phyloP scores from a whole-genome alignment of 1,140 invertebrate species.

The Melipona quadrifasciata region DNA sequence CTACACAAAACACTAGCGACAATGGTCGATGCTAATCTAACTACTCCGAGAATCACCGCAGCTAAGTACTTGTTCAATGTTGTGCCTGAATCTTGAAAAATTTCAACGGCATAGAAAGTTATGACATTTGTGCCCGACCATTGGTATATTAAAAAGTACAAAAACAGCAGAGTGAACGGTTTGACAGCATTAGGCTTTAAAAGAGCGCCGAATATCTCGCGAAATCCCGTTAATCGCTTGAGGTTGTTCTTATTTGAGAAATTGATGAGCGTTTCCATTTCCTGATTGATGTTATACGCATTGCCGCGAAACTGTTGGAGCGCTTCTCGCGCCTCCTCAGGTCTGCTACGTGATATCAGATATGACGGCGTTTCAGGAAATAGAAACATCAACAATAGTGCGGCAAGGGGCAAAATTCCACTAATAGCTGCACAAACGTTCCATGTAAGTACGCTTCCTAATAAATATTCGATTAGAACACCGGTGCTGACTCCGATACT shows the following conservation, averaged over 20 bases:
- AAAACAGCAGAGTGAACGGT: constrained; percentile 84
- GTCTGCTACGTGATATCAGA: constrained; percentile 84
- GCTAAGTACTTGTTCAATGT: constrained; percentile 84
- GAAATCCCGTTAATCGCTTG: constrained; percentile 81
- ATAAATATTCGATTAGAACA: constrained; percentile 85
- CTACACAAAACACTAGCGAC: constrained; percentile 84
- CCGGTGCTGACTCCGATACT: constrained; percentile 85
- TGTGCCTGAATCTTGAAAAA: constrained; percentile 86
- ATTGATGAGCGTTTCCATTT: constrained; percentile 84
- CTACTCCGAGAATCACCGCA: constrained; percentile 87
- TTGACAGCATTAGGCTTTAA: constrained; percentile 85
- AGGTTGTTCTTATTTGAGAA: constrained; percentile 86
- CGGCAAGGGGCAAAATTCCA: constrained; percentile 83
- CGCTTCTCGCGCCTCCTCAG: constrained; percentile 84
- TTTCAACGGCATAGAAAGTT: constrained; percentile 90
- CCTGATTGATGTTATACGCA: constrained; percentile 85
- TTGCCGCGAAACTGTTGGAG: constrained; percentile 85
- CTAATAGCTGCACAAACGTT: constrained; percentile 84
- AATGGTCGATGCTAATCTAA: constrained; percentile 85
- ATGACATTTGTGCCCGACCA: constrained; percentile 89
- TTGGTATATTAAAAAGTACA: constrained; percentile 89
- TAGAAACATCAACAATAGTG: constrained; percentile 84
- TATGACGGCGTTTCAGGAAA: constrained; percentile 89
- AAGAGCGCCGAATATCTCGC: constrained; percentile 83
- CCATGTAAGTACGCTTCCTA: constrained; percentile 85